Percentiles rank a stretch among this genome's conserved stretches.
phyloP scores from a whole-genome alignment of 2,888 invertebrate species.

The Prionchulus punctatus region DNA sequence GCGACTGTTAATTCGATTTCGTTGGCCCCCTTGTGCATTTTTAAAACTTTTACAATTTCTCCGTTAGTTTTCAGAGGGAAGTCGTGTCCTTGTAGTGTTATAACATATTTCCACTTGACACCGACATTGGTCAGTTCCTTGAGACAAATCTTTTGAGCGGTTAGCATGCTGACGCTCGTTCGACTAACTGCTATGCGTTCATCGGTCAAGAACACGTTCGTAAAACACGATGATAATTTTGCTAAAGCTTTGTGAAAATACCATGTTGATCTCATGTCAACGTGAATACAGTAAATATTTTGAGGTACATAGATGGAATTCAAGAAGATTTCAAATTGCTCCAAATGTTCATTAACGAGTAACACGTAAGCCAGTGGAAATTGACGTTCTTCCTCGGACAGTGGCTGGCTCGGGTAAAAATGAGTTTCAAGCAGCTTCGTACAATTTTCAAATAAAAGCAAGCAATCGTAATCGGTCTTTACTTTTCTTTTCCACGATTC shows the following conservation, averaged over 20 bases:
- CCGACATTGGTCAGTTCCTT: neutral
- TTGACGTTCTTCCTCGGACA: neutral
- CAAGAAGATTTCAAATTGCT: neutral
- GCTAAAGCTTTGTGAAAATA: neutral
- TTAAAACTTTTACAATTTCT: slow-evolving; percentile 16
- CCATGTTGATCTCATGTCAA: neutral
- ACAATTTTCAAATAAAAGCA: neutral
- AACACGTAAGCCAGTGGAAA: neutral
- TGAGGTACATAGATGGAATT: neutral
- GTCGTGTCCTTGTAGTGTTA: slow-evolving; percentile 16
- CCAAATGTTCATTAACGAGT: neutral
- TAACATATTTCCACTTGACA: slow-evolving; percentile 15
- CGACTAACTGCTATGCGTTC: neutral
- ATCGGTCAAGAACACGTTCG: neutral
- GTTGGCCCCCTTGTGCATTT: slow-evolving; percentile 14
- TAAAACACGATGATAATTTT: neutral
- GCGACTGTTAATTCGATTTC: neutral
- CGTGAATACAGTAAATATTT: neutral
- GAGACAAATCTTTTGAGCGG: neutral
- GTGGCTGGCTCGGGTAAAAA: neutral
- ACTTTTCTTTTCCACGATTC: neutral
- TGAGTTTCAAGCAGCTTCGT: neutral
- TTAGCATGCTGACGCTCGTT: neutral
- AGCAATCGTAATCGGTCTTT: neutral
- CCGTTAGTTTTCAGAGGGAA: slow-evolving; percentile 17